Evolutionary conservation across 2,888 invertebrate genomes (phyloP), one percentile per base, ranked within the genome.

Genomic region (Apodemia mormo): DNA sequence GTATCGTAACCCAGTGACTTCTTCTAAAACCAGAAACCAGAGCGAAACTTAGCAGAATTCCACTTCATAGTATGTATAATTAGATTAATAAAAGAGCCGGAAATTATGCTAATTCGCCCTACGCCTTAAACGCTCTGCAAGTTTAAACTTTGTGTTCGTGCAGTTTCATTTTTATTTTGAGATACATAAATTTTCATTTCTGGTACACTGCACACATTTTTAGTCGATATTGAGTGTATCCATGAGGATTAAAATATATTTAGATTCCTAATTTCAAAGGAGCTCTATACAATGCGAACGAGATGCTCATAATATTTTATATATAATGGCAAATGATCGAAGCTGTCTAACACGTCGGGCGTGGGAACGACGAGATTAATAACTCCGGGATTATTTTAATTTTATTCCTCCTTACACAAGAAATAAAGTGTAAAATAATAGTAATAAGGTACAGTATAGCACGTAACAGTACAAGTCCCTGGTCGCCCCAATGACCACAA

Each of bases 381-480:
- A 9, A 29, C 29, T n/a, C 22, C 4, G 56, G 29, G 7, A 29
- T n/a, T 14, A 9, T 29, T 56, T 49, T 12, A 49, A 56, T 7
- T 56, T 8, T 56, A 2, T 9, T 22, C 56, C 56, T 56, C 22
- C 9, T 29, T 8, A 22, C 29, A 3, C 56, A 56, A 29, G n/a
- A 22, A 56, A 56, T 56, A 56, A 56, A 29, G 56, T 10, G 5
- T 2, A 8, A 56, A 29, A 56, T 22, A 29, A 29, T 29, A 22
- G 29, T 9, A 56, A 56, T 22, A 9, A 56, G 56, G 56, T 8
- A 29, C 43, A 43, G 56, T 66, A 40, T 64, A 29, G 65, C 22
- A 45, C 66, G 29, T 66, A 66, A 29, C 66, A 66, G 66, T n/a
- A 40, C 29, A 43, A 40, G n/a, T 14, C 40, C 22, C 37, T 37